Evolutionary conservation across 1,140 invertebrate species (phyloP), one percentile per base, ranked within the genome.

Genomic region (Drosophila azteca): DNA sequence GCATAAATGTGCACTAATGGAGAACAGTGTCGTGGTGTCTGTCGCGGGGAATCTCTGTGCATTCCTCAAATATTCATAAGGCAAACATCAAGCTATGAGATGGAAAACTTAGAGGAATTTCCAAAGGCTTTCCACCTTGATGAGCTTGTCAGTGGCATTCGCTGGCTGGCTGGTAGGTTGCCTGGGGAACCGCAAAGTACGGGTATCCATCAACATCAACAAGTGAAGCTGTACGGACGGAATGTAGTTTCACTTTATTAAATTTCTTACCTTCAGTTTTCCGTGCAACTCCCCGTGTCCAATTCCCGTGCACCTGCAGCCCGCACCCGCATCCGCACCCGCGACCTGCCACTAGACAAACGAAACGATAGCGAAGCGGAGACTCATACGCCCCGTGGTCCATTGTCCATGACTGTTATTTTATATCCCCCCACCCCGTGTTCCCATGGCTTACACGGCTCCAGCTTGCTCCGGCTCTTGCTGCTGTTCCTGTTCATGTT

Each of bases 161-260:
- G 15, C 43, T 35, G 1, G 22, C 20, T 35, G 65, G 22, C 3
- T 24, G 20, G 22, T 24, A 5, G 24, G 52, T 29, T 39, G 41
- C 50, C 73, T 62, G 22, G n/a, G 41, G 41, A 62, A 59, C 77
- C 81, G 31, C 81, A 66, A 31, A 58, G 52, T 65, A 39, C 35
- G 35, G 13, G 35, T 39, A 88, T 87, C 75, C 75, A 87, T 88
- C 83, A 72, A 62, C 77, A 84, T 72, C 65, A 74, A 82, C 74
- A 81, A 76, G 78, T 65, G 65, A 67, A 74, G 58, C 50, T 69
- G 64, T 55, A 65, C 41, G 51, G 70, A 53, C 61, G 64, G 54
- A 68, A 62, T 59, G 63, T 64, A 60, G 50, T 76, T 75, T 50
- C 26, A 26, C 46, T 59, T 81, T 81, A 85, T 81, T 81, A 82